Evolutionary conservation across 1,140 invertebrate species (phyloP).

Genomic region (Pomacea maculata): DNA sequence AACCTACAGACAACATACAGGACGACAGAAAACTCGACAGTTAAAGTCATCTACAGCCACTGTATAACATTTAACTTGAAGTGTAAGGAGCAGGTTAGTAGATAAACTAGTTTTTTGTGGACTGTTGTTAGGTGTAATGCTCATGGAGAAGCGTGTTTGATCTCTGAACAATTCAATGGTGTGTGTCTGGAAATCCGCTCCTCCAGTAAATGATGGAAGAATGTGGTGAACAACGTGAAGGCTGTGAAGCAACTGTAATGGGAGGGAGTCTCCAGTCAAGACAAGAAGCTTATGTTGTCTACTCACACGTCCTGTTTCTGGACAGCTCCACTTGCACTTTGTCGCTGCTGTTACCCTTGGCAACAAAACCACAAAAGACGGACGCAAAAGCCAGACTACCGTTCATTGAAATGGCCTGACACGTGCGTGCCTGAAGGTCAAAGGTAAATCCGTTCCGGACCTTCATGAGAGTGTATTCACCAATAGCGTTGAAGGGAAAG

Average conservation of each 20-base stretch:
- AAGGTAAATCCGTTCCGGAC: conserved; percentile 1
- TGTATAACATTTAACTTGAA: neutral
- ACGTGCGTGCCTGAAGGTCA: conserved; percentile 30
- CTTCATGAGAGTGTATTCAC: conserved; percentile 38
- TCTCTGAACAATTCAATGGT: no score
- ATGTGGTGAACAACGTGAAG: no score
- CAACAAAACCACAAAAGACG: conserved; percentile 36
- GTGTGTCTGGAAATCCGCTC: no score
- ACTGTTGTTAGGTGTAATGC: neutral
- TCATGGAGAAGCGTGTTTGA: no score
- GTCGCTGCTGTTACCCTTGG: conserved; percentile 16
- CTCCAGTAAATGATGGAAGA: no score
- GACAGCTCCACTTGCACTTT: conserved; percentile 30
- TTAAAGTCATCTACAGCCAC: neutral
- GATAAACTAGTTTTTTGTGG: neutral
- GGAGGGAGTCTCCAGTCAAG: neutral
- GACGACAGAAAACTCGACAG: no score
- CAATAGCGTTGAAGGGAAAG: conserved; percentile 54
- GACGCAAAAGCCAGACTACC: conserved; percentile 21
- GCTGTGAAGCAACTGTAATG: no score
- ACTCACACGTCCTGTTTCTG: conserved; percentile 21
- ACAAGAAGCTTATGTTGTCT: neutral
- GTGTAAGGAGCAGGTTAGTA: neutral
- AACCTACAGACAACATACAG: neutral
- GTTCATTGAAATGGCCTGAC: neutral